Conservation (phyloP, 2,113 vertebrate species). For the Channa argus region DNA sequence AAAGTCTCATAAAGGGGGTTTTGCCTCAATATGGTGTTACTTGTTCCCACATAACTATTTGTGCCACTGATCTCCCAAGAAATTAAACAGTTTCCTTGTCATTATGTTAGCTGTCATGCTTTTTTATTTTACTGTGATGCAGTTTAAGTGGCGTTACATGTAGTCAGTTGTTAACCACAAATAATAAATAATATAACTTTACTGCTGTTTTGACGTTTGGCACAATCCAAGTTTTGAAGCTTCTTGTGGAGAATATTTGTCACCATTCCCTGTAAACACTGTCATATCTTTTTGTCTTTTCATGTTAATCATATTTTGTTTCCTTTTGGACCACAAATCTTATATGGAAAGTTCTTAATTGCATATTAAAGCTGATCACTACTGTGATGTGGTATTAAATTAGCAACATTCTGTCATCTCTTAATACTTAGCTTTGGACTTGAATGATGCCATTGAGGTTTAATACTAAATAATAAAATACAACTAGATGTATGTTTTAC, state of each 20-base stretch:
- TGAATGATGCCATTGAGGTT: neutral
- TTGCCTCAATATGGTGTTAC: neutral
- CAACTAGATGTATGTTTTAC: neutral
- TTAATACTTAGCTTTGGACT: neutral
- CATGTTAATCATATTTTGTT: neutral
- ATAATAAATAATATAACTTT: neutral
- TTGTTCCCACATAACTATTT: neutral
- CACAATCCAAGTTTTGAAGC: neutral
- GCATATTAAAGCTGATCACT: slow-evolving; percentile 8
- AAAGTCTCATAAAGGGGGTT: neutral
- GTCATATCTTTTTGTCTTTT: neutral
- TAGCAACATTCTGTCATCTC: neutral
- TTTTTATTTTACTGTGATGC: neutral
- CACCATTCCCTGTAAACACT: neutral
- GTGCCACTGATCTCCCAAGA: neutral
- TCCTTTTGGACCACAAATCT: neutral
- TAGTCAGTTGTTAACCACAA: neutral
- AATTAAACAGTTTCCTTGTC: neutral
- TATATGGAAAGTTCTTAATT: neutral
- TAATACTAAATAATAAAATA: neutral
- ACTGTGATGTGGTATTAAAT: slow-evolving; percentile 2
- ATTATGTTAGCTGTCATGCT: neutral
- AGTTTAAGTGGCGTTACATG: neutral
- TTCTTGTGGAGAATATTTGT: neutral
- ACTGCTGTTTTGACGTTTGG: neutral